These are phyloP conservation scores for Gallinago stenura DNA, from an alignment of 2,797 vertebrate species.

Conservation along the genomic window DNA sequence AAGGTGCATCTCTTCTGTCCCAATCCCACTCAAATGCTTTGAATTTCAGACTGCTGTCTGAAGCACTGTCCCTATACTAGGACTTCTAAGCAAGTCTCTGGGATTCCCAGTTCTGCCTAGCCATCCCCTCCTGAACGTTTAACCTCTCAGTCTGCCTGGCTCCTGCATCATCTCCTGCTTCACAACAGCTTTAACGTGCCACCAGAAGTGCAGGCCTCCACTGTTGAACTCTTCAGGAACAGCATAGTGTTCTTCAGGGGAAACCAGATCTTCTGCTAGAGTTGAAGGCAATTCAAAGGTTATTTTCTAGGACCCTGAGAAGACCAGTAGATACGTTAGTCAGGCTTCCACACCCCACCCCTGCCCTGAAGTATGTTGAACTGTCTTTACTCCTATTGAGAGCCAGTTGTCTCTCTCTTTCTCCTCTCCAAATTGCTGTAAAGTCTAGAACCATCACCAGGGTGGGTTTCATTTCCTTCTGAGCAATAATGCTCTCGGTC, in stretches of 20 bases:
- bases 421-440: background rate
- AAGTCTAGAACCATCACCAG: background rate
- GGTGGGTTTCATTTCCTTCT: background rate
- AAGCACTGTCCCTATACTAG: background rate
- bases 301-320: background rate
- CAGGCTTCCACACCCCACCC: background rate
- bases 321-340: background rate
- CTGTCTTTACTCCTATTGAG: accelerated
- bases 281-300: background rate
- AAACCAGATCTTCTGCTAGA: background rate
- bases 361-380: background rate
- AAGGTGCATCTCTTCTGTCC: background rate
- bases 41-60: background rate
- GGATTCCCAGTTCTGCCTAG: background rate
- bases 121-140: background rate
- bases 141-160: background rate
- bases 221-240: background rate
- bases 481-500: accelerated
- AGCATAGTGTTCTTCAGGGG: background rate
- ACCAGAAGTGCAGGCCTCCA: background rate
- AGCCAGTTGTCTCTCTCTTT: background rate
- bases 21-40: background rate
- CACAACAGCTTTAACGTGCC: background rate
- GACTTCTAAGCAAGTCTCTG: background rate
- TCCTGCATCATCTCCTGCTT: background rate